A percentile compares a stretch with the other conserved stretches of the same genome.
phyloP scores from a whole-genome alignment of 1,140 invertebrate genomes.

The Drosophila lacteicornis region DNA sequence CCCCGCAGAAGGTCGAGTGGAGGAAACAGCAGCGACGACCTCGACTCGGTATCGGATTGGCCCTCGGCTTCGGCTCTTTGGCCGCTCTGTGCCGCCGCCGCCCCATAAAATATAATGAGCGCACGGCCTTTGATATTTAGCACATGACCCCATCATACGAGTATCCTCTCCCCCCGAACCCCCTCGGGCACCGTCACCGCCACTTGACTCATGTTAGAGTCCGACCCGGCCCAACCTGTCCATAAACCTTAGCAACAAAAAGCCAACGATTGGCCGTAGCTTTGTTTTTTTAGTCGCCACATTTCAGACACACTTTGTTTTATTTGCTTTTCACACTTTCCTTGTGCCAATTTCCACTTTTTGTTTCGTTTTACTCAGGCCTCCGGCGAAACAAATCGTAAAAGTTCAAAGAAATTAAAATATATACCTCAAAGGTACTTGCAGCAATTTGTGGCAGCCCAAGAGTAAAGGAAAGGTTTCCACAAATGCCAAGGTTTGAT shows the following conservation, averaged over 20 bases:
- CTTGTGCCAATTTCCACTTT: conserved; percentile 77
- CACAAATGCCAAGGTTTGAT: conserved; percentile 27
- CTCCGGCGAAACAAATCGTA: conserved; percentile 40
- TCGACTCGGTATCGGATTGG: conserved; percentile 35
- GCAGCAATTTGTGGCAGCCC: conserved; percentile 26
- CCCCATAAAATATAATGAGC: conserved; percentile 75
- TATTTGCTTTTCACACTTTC: conserved; percentile 80
- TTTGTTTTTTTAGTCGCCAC: conserved; percentile 38
- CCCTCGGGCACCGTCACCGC: conserved; percentile 5
- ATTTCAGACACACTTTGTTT: conserved; percentile 39
- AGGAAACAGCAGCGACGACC: conserved; percentile 47
- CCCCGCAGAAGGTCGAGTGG: conserved; percentile 27
- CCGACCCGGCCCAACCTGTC: conserved; percentile 54
- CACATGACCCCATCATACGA: conserved; percentile 51
- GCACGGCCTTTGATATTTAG: conserved; percentile 80
- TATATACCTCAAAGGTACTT: conserved; percentile 55
- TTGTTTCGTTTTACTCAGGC: conserved; percentile 59
- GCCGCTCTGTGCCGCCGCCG: conserved; percentile 45
- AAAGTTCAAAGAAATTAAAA: conserved; percentile 66
- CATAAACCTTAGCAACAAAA: conserved; percentile 46
- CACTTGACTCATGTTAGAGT: conserved; percentile 26
- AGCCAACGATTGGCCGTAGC: conserved; percentile 58
- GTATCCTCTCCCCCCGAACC: neutral
- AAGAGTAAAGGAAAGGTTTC: conserved; percentile 1
- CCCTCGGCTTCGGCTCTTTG: conserved; percentile 19